These are phyloP conservation scores for Andrena bicolor DNA, from an alignment of 2,888 invertebrate species.

Conservation along the genomic window DNA sequence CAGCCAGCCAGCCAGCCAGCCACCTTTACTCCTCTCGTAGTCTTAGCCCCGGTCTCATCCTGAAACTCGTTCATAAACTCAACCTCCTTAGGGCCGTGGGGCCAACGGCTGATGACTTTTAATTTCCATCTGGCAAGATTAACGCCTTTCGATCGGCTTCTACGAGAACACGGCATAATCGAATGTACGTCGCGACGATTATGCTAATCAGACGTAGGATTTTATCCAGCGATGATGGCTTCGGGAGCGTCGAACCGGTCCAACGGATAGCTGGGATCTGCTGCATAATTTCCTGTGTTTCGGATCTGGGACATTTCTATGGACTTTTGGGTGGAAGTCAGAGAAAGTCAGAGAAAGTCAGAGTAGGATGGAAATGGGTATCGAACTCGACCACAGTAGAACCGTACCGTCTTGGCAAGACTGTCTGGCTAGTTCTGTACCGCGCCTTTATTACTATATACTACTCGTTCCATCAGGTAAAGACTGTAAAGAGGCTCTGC, in stretches of 20 bases:
- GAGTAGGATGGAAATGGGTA: background rate
- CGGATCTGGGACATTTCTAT: background rate
- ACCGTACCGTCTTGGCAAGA: slow-evolving; percentile 32
- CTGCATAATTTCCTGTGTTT: background rate
- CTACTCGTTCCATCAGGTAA: slow-evolving; percentile 2
- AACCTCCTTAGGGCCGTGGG: slow-evolving; percentile 60
- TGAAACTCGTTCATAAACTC: slow-evolving; percentile 78
- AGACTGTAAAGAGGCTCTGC: slow-evolving; percentile 17
- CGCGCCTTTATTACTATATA: background rate
- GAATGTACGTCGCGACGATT: background rate
- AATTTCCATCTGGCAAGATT: slow-evolving; percentile 60
- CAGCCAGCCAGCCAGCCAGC: slow-evolving; percentile 72
- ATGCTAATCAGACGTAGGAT: slow-evolving; percentile 4
- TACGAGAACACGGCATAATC: background rate
- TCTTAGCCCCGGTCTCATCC: slow-evolving; percentile 76
- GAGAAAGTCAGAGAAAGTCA: background rate
- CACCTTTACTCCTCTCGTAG: slow-evolving; percentile 66
- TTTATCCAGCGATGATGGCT: background rate
- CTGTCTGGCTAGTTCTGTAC: background rate
- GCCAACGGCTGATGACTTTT: slow-evolving; percentile 57
- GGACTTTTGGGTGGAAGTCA: background rate
- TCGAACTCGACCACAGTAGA: slow-evolving; percentile 6
- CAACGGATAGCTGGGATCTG: background rate
- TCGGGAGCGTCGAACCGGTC: background rate
- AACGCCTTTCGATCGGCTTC: slow-evolving; percentile 1